Conservation (phyloP, 2,888 invertebrate species). For the Theristus sp. region DNA sequence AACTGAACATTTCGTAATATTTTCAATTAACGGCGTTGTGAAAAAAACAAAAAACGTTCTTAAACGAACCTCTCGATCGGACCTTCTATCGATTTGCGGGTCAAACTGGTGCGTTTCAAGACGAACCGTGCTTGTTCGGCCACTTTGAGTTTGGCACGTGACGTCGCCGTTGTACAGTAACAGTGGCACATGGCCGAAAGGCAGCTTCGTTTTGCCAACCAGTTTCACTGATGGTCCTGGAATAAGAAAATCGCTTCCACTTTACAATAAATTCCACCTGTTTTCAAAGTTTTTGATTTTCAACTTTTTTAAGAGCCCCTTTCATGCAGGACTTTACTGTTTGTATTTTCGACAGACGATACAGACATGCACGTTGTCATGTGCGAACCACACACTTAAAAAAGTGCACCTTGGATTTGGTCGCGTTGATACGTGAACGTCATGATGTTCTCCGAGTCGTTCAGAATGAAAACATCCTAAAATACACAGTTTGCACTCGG, state of each 20-base stretch:
- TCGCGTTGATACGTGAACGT: constrained; percentile 61
- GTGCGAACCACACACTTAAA: no score
- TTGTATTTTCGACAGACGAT: no score
- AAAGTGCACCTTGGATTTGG: constrained; percentile 49
- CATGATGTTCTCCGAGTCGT: constrained; percentile 50
- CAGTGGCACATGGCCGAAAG: constrained; percentile 59
- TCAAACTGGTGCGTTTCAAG: constrained; percentile 48
- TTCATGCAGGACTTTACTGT: no score
- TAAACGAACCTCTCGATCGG: neutral
- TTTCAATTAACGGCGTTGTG: no score
- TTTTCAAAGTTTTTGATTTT: no score
- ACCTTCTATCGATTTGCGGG: constrained; percentile 30
- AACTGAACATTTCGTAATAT: neutral
- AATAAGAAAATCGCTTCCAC: no score
- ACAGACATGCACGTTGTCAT: no score
- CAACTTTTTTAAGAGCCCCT: no score
- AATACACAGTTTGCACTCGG: neutral
- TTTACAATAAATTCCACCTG: no score
- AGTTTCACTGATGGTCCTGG: constrained; percentile 47
- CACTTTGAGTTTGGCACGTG: constrained; percentile 51
- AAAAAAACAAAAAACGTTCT: neutral
- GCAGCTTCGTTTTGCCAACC: constrained; percentile 55
- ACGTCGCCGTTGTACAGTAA: constrained; percentile 71
- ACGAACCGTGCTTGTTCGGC: constrained; percentile 49
- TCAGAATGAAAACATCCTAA: constrained; percentile 57